Evolutionary conservation across 2,888 invertebrate genomes (phyloP), one percentile per base, ranked within the genome.

Genomic region (Myathropa florea): DNA sequence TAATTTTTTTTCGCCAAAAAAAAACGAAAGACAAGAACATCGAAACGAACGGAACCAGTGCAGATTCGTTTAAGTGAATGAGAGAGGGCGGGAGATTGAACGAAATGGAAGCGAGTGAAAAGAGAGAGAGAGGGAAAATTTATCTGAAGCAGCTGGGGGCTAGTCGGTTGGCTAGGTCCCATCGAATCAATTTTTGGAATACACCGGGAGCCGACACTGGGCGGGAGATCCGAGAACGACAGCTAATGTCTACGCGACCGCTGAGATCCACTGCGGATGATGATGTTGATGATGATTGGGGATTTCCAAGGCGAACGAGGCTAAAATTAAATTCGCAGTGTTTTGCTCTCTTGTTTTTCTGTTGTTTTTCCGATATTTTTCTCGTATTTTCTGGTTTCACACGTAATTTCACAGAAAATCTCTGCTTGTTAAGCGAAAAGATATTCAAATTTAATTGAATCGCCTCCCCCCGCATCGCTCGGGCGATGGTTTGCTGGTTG

Each of bases 301-400:
- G 63, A 85, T 81, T 85, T 85, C 84, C 84, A 85, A 85, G 84
- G 81, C 76, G 72, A 85, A 72, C 75, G 57, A 63, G 71, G 75
- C 84, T 85, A 81, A 81, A 85, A 65, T 81, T 85, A 85, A 77
- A 85, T 65, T 57, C 33, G 57, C 68, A 67, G 33, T 12, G 30
- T 33, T 67, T 80, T 76, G 80, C 55, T 61, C 30, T 39, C 12
- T 39, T 70, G 57, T 60, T 21, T n/a, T n/a, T 36, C 36, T 12
- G 39, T n/a, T n/a, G 46, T 18, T n/a, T 18, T 46, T 46, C 4
- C 1, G 6, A n/a, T 46, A 6, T 18, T 46, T 46, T 46, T 6
- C 46, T 4, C 18, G 18, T 46, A 46, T n/a, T 46, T 46, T 46
- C 46, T 46, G 18, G 46, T 46, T 46, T 46, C 18, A 46, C 46